Base-by-base conservation (phyloP, 1,140 invertebrate species). In the Drosophila melanogaster region DNA sequence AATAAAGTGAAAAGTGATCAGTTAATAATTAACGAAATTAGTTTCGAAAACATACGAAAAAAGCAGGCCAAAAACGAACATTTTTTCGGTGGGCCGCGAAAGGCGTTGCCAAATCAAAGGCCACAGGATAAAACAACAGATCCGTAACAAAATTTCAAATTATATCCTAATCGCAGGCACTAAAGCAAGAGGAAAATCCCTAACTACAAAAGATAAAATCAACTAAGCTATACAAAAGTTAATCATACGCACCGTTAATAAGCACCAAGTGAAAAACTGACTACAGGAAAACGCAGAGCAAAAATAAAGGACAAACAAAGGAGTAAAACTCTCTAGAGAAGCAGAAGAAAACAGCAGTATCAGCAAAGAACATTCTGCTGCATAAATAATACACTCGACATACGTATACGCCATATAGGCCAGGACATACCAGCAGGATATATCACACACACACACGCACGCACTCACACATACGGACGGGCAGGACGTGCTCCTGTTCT, bases 351-450 rank as follows among this genome's bases (percentile, higher is more conserved):
- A 37, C 40, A 71, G 66, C 19, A 60, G 59, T 59, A 66, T 55
- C 59, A 65, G 46, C 66, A 72, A 72, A 72, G 64, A 75, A 71
- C 53, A 76, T 66, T 66, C 57, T 55, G 67, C 73, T 81, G 83
- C 81, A 86, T 86, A 81, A 86, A 86, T 86, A 86, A 86, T 80
- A 85, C 66, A 77, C 62, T 71, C 58, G 75, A 76, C 81, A 38
- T 24, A 66, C 50, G 35, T 53, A 64, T 62, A 62, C 57, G 80
- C 77, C 77, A 86, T 77, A 86, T 78, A 86, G 64, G 56, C 64
- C 64, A 71, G 67, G 67, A 84, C 65, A 79, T 74, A 84, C 44
- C 66, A 72, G 51, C 58, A 77, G 67, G 61, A 79, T 58, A 38
- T 24, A 14, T 10, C 47, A 33, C 46, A 51, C 35, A 43, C 49